Percentiles rank a stretch among this genome's conserved stretches.
These are phyloP conservation scores for Sphinx pinastri DNA, from an alignment of 2,888 invertebrate species.

Conservation along the genomic window DNA sequence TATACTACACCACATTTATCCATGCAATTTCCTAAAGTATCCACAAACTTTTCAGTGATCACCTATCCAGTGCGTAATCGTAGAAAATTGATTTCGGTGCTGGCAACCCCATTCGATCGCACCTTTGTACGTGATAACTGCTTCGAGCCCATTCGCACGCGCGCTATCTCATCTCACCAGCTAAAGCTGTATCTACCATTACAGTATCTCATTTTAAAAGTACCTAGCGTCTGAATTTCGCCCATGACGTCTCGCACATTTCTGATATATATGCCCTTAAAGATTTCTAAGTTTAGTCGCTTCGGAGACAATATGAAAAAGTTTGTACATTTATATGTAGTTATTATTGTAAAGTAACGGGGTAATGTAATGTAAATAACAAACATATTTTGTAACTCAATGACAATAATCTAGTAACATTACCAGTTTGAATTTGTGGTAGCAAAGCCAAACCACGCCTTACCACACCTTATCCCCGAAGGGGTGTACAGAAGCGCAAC, in stretches of 20 bases:
- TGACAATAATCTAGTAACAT: too few species aligned
- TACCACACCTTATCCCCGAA: too few species aligned
- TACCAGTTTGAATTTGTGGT: too few species aligned
- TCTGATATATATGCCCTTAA: neutral
- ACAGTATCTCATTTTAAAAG: slow-evolving; percentile 39
- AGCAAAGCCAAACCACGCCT: too few species aligned
- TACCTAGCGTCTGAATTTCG: slow-evolving; percentile 26
- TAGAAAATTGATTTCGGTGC: slow-evolving; percentile 32
- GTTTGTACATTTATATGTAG: neutral
- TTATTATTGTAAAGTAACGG: too few species aligned
- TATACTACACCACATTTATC: too few species aligned
- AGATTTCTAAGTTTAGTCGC: slow-evolving; percentile 5
- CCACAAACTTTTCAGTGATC: too few species aligned
- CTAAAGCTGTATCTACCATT: slow-evolving; percentile 33
- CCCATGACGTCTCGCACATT: slow-evolving; percentile 10
- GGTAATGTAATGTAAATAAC: too few species aligned
- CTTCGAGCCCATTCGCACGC: slow-evolving; percentile 51
- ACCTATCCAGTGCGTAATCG: neutral
- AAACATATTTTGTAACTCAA: too few species aligned
- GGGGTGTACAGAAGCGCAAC: too few species aligned
- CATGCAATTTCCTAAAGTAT: too few species aligned
- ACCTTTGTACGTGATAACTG: slow-evolving; percentile 58
- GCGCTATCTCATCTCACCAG: slow-evolving; percentile 47
- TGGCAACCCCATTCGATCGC: slow-evolving; percentile 37
- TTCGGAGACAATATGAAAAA: slow-evolving; percentile 14